Base-by-base conservation (phyloP, 2,113 vertebrate genomes). In the Erythrocercus mccallii region DNA sequence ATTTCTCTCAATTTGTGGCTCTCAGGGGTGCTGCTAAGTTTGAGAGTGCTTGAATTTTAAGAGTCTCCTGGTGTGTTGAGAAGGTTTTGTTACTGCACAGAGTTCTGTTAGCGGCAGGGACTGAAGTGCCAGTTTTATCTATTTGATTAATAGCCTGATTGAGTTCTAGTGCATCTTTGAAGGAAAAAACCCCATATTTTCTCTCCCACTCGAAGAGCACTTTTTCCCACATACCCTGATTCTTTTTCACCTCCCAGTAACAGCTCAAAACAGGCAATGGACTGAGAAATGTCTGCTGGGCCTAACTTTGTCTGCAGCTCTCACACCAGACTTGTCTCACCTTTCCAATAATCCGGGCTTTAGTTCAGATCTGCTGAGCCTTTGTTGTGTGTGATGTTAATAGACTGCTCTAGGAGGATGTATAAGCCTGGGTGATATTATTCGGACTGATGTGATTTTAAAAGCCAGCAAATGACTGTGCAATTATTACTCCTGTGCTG, bases 1-100 rank as follows among this genome's bases (percentile, higher is more conserved):
- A 98, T 98, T 98, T 98, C 97, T 98, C 98, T 97, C 98, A 97
- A 98, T 98, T 98, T 98, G 98, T 98, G 97, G 92, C 97, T 98
- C 98, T 98, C 98, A 92, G 97, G 98, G 98, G 98, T 97, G 98
- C 97, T 98, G 97, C 98, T 97, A 97, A 97, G 93, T 98, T 98
- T 97, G 98, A 98, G 98, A 98, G 97, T 95, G 96, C 97, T 98
- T 98, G 98, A 97, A 97, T 98, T 98, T 98, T 98, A 97, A 98
- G 97, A 98, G 97, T 95, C 96, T 98, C 98, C 97, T 94, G 97
- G 98, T 96, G 96, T 94, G 97, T 96, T 15, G 86, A 95, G 96
- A 89, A 97, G 97, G 91, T 97, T 96, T 96, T 97, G 96, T 96
- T 97, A 53, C 95, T 69, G 81, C 44, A 12, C 58, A 51, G 95